phyloP scores from a whole-genome alignment of 92 coral and sea anemone species.

The Porites cylindrica region DNA sequence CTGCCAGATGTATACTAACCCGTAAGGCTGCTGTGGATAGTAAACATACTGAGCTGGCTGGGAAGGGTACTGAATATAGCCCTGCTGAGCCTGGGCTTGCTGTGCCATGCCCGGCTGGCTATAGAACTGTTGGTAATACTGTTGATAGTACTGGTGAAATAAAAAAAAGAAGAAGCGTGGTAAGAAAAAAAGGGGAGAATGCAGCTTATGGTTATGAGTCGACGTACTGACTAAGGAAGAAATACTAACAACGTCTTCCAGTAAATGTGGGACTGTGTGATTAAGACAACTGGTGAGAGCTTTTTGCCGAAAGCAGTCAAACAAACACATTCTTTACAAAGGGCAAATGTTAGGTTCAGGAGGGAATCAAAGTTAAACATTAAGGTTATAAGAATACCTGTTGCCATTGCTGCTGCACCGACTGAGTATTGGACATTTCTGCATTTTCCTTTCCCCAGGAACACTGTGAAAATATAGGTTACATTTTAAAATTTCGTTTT shows the following conservation, averaged over 20 bases:
- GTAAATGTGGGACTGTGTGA: no score
- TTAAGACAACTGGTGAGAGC: no score
- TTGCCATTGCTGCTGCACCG: constrained; percentile 68
- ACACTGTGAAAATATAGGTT: constrained; percentile 60
- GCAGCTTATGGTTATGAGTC: neutral
- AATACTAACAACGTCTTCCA: no score
- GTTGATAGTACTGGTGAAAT: constrained; percentile 62
- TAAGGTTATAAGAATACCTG: constrained; percentile 45
- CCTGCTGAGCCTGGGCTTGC: constrained; percentile 68
- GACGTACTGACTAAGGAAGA: neutral
- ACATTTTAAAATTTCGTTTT: no score
- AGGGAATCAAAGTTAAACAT: no score
- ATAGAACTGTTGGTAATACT: constrained; percentile 82
- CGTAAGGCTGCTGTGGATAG: constrained; percentile 67
- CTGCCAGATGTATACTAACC: constrained; percentile 18
- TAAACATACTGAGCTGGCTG: constrained; percentile 81
- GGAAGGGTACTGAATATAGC: constrained; percentile 66
- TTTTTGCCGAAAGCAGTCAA: neutral
- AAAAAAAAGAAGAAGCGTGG: neutral
- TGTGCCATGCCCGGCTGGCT: constrained; percentile 78
- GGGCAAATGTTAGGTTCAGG: neutral
- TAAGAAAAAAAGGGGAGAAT: neutral
- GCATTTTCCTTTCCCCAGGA: constrained; percentile 93
- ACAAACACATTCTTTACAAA: neutral
- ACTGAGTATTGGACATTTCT: constrained; percentile 66